These are phyloP conservation scores for Ophioninae sp. DNA, from an alignment of 2,888 invertebrate species.

Conservation along the genomic window DNA sequence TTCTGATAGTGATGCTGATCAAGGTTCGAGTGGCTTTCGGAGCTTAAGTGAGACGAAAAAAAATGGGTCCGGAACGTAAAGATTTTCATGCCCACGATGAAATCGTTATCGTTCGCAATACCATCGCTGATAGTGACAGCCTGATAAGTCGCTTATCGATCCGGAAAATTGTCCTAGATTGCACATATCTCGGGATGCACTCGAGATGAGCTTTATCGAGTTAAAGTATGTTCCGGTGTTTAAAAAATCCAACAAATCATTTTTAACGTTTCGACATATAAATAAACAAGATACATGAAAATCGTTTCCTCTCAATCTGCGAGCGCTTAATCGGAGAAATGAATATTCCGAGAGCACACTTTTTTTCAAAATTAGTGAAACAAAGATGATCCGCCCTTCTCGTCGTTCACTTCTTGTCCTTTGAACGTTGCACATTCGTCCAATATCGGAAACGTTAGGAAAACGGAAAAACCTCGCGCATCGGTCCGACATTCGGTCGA, in stretches of 20 bases:
- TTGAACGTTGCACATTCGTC: no score
- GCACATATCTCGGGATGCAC: not conserved
- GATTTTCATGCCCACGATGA: not conserved
- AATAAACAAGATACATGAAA: slow-evolving; percentile 30
- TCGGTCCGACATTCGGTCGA: slow-evolving; percentile 11
- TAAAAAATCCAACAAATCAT: slow-evolving; percentile 5
- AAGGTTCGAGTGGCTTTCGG: not conserved
- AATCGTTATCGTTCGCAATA: not conserved
- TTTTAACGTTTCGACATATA: slow-evolving; percentile 8
- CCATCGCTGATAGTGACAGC: slow-evolving; percentile 27
- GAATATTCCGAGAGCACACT: not conserved
- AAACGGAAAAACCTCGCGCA: not conserved
- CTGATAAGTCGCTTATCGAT: slow-evolving; percentile 15
- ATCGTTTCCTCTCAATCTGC: slow-evolving; percentile 1
- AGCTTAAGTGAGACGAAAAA: not conserved
- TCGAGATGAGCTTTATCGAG: no score
- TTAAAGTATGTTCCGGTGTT: not conserved
- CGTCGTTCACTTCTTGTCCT: no score
- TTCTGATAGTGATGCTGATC: not conserved
- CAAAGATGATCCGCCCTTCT: no score
- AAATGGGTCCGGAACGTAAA: not conserved
- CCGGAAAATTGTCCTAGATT: slow-evolving; percentile 1
- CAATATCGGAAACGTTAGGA: not conserved
- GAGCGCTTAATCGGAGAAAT: not conserved
- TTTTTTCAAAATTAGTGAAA: no score